Evolutionary conservation across 2,888 invertebrate genomes (phyloP).

Genomic region (Callimorpha dominula): DNA sequence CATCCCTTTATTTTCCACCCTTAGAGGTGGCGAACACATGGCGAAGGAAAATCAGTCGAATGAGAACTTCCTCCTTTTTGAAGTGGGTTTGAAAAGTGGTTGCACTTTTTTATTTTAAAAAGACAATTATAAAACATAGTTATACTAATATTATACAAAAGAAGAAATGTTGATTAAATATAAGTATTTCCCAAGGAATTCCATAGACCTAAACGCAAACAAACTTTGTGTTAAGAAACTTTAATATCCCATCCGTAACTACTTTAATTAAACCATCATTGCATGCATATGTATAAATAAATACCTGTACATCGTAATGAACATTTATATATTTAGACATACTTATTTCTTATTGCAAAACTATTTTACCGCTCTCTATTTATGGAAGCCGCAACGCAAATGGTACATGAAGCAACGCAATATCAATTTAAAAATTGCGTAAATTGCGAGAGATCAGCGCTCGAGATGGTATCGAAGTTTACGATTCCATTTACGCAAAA

Average conservation of each 20-base stretch:
- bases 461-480: slow-evolving; percentile 35
- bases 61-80: too few species aligned
- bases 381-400: slow-evolving; percentile 35
- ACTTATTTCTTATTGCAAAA: slow-evolving; percentile 32
- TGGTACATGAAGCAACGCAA: slow-evolving; percentile 34
- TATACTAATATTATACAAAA: too few species aligned
- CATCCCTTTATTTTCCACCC: too few species aligned
- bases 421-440: slow-evolving; percentile 37
- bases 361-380: slow-evolving; percentile 30
- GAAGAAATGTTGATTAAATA: too few species aligned
- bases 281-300: neutral
- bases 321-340: slow-evolving; percentile 20
- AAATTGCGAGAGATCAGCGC: slow-evolving; percentile 32
- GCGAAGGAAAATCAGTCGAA: too few species aligned
- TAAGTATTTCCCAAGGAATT: too few species aligned
- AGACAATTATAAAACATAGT: too few species aligned
- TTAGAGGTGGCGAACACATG: too few species aligned
- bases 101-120: too few species aligned
- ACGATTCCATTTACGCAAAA: slow-evolving; percentile 34
- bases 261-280: neutral
- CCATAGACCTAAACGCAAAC: too few species aligned
- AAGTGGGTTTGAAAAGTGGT: too few species aligned
- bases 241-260: neutral
- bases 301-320: slow-evolving; percentile 15
- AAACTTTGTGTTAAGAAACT: neutral